Base-by-base conservation (phyloP, 2,888 invertebrate species). In the Ichneumoninae sp. region DNA sequence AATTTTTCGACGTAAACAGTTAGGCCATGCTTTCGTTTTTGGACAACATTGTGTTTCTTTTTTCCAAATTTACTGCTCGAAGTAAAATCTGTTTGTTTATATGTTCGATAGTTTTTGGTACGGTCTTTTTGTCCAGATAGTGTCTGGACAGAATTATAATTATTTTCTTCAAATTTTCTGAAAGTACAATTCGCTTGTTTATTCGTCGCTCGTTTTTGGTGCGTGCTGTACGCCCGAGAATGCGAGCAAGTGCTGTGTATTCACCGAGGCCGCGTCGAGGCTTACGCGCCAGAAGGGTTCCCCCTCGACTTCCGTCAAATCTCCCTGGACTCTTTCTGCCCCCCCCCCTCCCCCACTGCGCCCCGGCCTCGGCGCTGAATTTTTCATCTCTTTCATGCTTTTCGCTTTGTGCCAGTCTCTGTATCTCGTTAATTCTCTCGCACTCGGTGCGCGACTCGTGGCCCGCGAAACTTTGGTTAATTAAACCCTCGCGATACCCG, bases 281-380 rank as follows among this genome's bases (percentile, higher is more conserved):
- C 44, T 78, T 47, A 47, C 68, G 36, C 76, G 69, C 62, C 33
- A 76, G 77, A 50, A 54, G 33, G 70, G 19, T 13, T 68, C 69
- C 83, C 83, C 83, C 77, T 77, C 77, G 68, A 77, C 68, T 83
- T 83, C 77, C 80, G 80, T 80, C 72, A 77, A 80, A 83, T 77
- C 57, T 71, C 82, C 57, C 65, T 54, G 44, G 60, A 72, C 50
- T n/a, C 62, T 71, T 44, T 72, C 62, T 68, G 26, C 80, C 75
- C 40, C 36, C 71, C 71, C n/a, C 33, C 13, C 19, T 1, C 19
- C 40, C 0, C 40, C 33, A 5, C 33, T 6, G 33, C 33, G 33
- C 33, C 33, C 33, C 33, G 33, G 33, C 33, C 33, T 6, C 33
- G 33, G 6, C 7, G 33, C 33, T 40, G 40, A 16, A 7, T 16